A percentile compares a stretch with the other conserved stretches of the same genome.
Evolutionary conservation across 1,140 invertebrate species (phyloP).

Genomic region (Geopemphigus sp.): DNA sequence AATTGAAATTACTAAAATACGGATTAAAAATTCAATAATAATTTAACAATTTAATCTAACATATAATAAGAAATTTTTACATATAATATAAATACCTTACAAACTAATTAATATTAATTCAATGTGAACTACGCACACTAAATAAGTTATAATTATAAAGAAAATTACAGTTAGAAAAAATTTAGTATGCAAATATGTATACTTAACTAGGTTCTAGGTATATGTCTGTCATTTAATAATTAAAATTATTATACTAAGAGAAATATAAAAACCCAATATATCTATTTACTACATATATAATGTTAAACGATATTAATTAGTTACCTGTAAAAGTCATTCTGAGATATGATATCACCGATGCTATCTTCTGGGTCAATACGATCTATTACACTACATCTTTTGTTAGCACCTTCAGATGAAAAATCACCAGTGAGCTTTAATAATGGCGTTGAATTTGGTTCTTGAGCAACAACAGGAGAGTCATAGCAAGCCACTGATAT

Average conservation of each 20-base stretch:
- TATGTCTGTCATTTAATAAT: too few species aligned
- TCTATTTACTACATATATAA: too few species aligned
- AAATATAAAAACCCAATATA: too few species aligned
- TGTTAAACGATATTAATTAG: neutral
- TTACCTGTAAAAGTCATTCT: slow-evolving; percentile 66
- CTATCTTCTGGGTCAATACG: slow-evolving; percentile 65
- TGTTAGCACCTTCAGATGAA: slow-evolving; percentile 50
- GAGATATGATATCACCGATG: slow-evolving; percentile 65
- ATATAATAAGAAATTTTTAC: too few species aligned
- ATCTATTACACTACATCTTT: slow-evolving; percentile 55
- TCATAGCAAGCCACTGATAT: slow-evolving; percentile 49
- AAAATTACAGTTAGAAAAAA: neutral
- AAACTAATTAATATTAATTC: neutral
- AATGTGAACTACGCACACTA: neutral
- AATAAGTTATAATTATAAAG: neutral
- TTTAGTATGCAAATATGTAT: neutral
- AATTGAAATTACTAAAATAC: neutral
- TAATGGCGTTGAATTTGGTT: slow-evolving; percentile 50
- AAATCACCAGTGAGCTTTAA: slow-evolving; percentile 55
- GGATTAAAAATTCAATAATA: too few species aligned
- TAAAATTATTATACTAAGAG: too few species aligned
- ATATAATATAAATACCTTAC: too few species aligned
- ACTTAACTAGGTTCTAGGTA: too few species aligned
- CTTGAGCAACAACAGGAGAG: slow-evolving; percentile 36
- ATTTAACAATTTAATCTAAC: neutral